Evolutionary conservation across 1,140 invertebrate species (phyloP), one percentile per base, ranked within the genome.

Genomic region (Acromyrmex echinatior): DNA sequence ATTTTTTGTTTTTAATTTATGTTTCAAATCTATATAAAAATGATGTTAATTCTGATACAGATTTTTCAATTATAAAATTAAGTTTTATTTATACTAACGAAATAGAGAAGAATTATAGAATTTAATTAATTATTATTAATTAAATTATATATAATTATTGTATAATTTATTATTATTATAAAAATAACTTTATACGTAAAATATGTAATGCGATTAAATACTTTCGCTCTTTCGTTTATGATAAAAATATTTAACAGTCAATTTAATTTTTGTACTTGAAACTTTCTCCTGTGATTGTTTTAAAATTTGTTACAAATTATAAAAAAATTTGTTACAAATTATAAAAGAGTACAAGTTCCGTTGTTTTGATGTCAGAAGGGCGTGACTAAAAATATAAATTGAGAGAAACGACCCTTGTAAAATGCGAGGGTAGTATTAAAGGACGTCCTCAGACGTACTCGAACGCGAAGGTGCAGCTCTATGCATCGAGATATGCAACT

Each of bases 401-500:
- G 39, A 66, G 81, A 78, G 74, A 80, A 86, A 86, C 60, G 74
- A 45, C 63, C 49, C 31, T 62, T 80, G 49, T 80, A 80, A 85
- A 82, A 84, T 28, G 70, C 28, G 14, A 84, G 25, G n/a, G 70
- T 51, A 49, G 39, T 76, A 63, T 45, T 60, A 63, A 73, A 63
- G 78, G 65, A 62, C 28, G 21, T n/a, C 78, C 68, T 58, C 31
- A 65, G 76, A 88, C 87, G 63, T 25, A 68, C 58, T 77, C 45
- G 53, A 66, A 82, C 28, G 49, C 31, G 77, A 80, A 25, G 35
- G 21, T 21, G 21, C 39, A 56, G 14, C 53, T 65, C 63, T 80
- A 49, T 28, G 28, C 25, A 68, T 86, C 70, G 80, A 79, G 63
- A 79, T 86, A 79, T 79, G 82, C 71, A 86, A 65, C 82, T 35